Percentiles rank a stretch among this genome's conserved stretches.
Evolutionary conservation across 1,140 invertebrate species (phyloP).

Genomic region (Hormaphis cornu): DNA sequence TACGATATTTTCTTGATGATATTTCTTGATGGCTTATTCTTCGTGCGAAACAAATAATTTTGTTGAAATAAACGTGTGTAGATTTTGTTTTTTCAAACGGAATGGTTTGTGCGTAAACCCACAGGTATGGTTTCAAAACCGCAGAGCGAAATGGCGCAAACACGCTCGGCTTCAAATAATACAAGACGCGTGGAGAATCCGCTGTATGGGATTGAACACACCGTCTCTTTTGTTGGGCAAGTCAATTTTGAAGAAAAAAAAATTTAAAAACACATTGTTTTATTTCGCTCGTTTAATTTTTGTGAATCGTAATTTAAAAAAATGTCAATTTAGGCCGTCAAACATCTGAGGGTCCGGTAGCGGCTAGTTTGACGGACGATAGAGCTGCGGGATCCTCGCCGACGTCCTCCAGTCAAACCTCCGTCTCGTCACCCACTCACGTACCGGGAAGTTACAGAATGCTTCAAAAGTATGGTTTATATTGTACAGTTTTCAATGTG

Average conservation of each 20-base stretch:
- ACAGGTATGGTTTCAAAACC: slow-evolving; percentile 86
- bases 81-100: too few relatives aligned
- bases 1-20: too few relatives aligned
- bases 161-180: slow-evolving; percentile 72
- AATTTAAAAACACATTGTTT: not conserved
- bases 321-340: not conserved
- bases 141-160: slow-evolving; percentile 79
- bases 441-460: slow-evolving; percentile 11
- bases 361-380: not conserved
- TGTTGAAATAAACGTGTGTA: too few relatives aligned
- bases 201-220: slow-evolving; percentile 62
- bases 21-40: too few relatives aligned
- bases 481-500: too few relatives aligned
- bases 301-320: not conserved
- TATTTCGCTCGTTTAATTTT: not conserved
- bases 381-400: not conserved
- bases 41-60: too few relatives aligned
- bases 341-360: not conserved
- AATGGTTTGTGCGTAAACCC: too few relatives aligned
- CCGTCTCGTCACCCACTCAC: slow-evolving; percentile 1
- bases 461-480: slow-evolving; percentile 3
- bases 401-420: not conserved
- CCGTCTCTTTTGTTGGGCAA: slow-evolving; percentile 43
- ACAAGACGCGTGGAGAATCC: slow-evolving; percentile 82
- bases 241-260: not conserved